phyloP scores from a whole-genome alignment of 2,113 vertebrate genomes.

The Shinisaurus crocodilurus region DNA sequence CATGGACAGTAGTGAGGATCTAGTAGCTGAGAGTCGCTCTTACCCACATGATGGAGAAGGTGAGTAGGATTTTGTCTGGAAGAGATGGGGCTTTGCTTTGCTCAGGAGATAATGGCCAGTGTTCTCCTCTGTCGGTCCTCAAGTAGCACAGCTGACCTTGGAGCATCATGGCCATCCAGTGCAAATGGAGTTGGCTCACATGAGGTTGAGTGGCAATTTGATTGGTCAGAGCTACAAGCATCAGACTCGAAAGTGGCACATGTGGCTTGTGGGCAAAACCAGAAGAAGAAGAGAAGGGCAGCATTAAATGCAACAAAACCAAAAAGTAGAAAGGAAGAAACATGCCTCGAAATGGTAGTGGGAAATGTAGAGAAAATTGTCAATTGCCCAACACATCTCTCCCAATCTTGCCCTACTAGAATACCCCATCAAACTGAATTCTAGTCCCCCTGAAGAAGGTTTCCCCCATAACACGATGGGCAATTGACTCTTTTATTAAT shows the following conservation, averaged over 20 bases:
- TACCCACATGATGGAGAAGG: constrained; percentile 50
- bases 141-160: no score
- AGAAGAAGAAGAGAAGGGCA: neutral
- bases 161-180: neutral
- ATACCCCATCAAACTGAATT: neutral
- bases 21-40: constrained; percentile 78
- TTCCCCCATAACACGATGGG: neutral
- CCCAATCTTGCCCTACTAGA: neutral
- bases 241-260: neutral
- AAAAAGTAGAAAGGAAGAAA: neutral
- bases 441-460: neutral
- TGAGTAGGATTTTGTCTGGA: neutral
- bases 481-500: neutral
- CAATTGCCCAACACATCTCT: neutral
- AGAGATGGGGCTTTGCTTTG: neutral
- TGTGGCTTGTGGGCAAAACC: neutral
- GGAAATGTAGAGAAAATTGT: neutral
- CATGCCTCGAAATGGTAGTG: neutral
- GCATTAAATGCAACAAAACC: neutral
- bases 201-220: neutral
- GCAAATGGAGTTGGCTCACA: no score
- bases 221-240: neutral
- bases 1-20: constrained; percentile 82
- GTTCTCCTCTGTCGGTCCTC: no score
- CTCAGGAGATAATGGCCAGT: neutral